Base-by-base conservation (phyloP, 2,113 vertebrate species). In the Trochalopteron elliotii region DNA sequence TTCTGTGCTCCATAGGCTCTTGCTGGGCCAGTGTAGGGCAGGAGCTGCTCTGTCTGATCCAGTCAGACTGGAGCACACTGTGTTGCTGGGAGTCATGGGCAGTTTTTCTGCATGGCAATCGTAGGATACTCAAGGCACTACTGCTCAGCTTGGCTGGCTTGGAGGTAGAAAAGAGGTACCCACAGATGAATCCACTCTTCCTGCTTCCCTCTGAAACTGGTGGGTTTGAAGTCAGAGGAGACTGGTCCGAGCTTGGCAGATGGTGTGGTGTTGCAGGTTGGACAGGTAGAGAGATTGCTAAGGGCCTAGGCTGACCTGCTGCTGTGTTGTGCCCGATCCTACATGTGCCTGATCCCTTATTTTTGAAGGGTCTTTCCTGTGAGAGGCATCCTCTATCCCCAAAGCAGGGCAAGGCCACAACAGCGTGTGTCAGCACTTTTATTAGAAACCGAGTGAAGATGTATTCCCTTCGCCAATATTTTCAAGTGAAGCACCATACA, bases 371-470 rank as follows among this genome's bases (percentile, higher is more conserved):
- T 65, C 67, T 57, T 93, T 76, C 53, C 44, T 61, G 28, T 5
- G 5, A 35, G n/a, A 69, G 52, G 56, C 39, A 72, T 61, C 31
- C 33, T 60, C 40, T 39, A 39, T 69, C 50, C 87, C 47, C 61
- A 61, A 65, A 83, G 75, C 91, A 89, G 70, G 63, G 82, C 56
- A 89, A 81, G 80, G 56, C 89, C 60, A 18, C 70, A 67, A 82
- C 10, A 4, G 80, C 85, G 78, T 83, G 70, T 89, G 85, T 95
- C 94, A 94, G 91, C 92, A 84, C 45, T 95, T 95, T 89, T 82
- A 53, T 93, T 90, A 91, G 86, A 83, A 88, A 85, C 35, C 35
- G 13, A 82, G 70, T 71, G 89, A 77, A 83, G 92, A 85, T 89
- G 60, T 89, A 87, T 91, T 93, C 65, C 81, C 63, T 86, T 64